Percentiles rank a stretch among this genome's conserved stretches.
phyloP scores from a whole-genome alignment of 2,113 vertebrate species.

The Piaya cayana region DNA sequence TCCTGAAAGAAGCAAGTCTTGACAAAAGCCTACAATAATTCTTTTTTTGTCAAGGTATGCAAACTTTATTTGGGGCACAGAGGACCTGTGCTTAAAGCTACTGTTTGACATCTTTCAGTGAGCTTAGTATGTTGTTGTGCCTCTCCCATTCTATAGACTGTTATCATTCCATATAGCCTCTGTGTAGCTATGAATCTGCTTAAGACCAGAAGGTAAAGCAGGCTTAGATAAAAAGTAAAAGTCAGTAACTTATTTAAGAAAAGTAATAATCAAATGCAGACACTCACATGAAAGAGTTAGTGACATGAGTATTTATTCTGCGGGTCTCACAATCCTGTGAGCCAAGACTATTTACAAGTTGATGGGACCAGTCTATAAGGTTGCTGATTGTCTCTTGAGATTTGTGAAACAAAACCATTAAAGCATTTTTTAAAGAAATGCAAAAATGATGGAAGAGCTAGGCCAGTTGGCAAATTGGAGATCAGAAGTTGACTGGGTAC shows the following conservation, averaged over 20 bases:
- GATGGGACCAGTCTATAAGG: neutral
- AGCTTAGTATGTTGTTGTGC: neutral
- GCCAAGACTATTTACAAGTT: neutral
- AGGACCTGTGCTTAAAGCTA: neutral
- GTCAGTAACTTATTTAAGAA: conserved; percentile 28
- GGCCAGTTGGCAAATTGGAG: neutral
- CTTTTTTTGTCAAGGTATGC: neutral
- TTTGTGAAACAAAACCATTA: neutral
- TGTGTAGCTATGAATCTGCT: neutral
- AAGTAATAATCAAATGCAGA: neutral
- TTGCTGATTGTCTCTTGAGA: neutral
- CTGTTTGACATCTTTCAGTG: neutral
- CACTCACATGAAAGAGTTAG: neutral
- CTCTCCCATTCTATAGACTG: neutral
- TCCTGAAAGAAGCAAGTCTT: neutral
- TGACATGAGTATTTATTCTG: neutral
- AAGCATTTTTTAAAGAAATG: neutral
- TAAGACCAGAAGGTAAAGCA: neutral
- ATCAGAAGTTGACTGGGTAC: neutral
- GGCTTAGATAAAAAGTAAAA: neutral
- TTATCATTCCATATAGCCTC: neutral
- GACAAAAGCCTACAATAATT: neutral
- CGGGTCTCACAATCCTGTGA: neutral
- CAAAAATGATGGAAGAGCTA: neutral
- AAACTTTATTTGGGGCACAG: neutral